phyloP scores from a whole-genome alignment of 2,888 invertebrate species.

The Megastigmus dorsalis region DNA sequence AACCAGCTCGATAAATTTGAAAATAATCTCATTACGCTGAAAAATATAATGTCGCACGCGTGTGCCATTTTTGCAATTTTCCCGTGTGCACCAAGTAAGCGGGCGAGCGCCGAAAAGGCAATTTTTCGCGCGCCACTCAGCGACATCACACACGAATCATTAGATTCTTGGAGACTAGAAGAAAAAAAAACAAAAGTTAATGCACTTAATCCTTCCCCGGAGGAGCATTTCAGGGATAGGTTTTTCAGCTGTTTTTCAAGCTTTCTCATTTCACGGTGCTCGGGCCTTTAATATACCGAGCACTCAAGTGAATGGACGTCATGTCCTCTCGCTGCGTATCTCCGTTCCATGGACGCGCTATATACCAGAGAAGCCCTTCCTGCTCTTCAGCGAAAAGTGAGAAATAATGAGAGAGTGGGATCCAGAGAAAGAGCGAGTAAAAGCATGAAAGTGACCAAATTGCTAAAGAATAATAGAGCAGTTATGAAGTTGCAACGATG shows the following conservation, averaged over 20 bases:
- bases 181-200: not conserved
- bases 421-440: not conserved
- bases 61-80: not conserved
- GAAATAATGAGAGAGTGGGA: not conserved
- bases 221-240: conserved; percentile 12
- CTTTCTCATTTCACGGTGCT: conserved; percentile 41
- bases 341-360: not conserved
- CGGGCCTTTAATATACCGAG: conserved; percentile 45
- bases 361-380: conserved; percentile 32
- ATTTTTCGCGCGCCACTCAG: not conserved
- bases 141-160: not conserved
- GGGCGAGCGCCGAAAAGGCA: too few species aligned
- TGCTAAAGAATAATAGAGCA: too few species aligned
- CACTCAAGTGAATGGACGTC: conserved; percentile 43
- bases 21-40: too few species aligned
- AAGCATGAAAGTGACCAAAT: not conserved
- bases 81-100: not conserved
- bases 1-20: too few species aligned
- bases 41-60: too few species aligned
- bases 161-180: not conserved
- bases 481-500: too few species aligned
- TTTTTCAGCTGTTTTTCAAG: conserved; percentile 21
- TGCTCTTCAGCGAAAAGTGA: conserved; percentile 27
- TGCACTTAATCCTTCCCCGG: conserved; percentile 17
- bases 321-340: conserved; percentile 15